Percentiles rank a stretch among this genome's conserved stretches.
Conservation (phyloP, 2,888 invertebrate genomes). For the Dyspetes luteomarginatus region DNA sequence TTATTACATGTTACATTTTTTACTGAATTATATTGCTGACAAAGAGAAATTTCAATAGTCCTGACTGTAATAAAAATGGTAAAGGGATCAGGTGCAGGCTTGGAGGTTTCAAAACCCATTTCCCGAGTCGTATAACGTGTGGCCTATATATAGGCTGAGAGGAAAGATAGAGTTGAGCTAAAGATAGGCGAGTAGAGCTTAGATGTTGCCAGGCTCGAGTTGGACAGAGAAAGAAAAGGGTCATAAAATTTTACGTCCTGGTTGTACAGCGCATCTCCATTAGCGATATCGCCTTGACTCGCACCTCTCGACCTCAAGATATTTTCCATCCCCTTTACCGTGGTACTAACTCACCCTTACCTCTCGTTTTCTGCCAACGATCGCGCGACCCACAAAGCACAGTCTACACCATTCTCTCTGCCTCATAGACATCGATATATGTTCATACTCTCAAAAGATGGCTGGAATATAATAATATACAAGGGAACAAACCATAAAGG, state of each 20-base stretch:
- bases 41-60: conserved; percentile 46
- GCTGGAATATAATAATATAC: conserved; percentile 42
- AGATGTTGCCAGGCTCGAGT: conserved; percentile 29
- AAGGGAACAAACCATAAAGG: conserved; percentile 24
- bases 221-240: conserved; percentile 49
- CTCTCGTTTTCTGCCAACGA: conserved; percentile 24
- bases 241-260: conserved; percentile 78
- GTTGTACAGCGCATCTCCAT: conserved; percentile 79
- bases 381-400: too few species aligned
- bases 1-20: conserved; percentile 38
- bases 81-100: conserved; percentile 55
- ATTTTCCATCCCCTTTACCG: conserved; percentile 41
- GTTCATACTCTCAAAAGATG: conserved; percentile 21
- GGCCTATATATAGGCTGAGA: conserved; percentile 33
- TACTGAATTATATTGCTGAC: conserved; percentile 6
- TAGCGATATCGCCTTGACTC: conserved; percentile 73
- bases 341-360: conserved; percentile 31
- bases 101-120: conserved; percentile 59
- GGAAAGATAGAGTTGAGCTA: conserved; percentile 34
- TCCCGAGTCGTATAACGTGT: conserved; percentile 55
- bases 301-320: conserved; percentile 62
- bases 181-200: conserved; percentile 46
- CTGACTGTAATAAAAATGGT: conserved; percentile 41
- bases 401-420: background rate
- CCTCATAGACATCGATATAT: background rate